A percentile compares a stretch with the other conserved stretches of the same genome.
These are phyloP conservation scores for Tachysurus fulvidraco DNA, from an alignment of 2,113 vertebrate genomes.

Conservation along the genomic window DNA sequence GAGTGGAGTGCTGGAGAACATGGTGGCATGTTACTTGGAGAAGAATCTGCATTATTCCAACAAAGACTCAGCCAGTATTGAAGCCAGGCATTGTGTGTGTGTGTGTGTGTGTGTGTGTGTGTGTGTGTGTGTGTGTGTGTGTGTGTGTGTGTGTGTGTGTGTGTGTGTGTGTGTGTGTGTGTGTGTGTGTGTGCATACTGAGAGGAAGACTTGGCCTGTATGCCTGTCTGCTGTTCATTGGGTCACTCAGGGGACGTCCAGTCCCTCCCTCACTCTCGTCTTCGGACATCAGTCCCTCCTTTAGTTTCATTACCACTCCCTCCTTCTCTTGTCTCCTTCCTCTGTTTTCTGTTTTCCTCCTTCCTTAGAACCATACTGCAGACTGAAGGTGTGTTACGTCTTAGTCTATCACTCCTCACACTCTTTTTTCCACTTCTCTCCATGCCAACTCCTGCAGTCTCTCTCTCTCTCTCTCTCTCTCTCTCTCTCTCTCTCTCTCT, in stretches of 20 bases:
- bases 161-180: slow-evolving; percentile 6
- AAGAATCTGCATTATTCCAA: neutral
- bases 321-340: slow-evolving; percentile 32
- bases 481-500: slow-evolving; percentile 14
- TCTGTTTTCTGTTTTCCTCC: slow-evolving; percentile 21
- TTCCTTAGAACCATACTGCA: neutral
- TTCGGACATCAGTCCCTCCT: slow-evolving; percentile 7
- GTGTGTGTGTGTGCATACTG: neutral
- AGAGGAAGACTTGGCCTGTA: slow-evolving; percentile 16
- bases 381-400: slow-evolving; percentile 18
- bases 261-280: neutral
- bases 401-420: neutral
- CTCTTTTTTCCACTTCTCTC: neutral
- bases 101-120: slow-evolving; percentile 2
- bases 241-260: slow-evolving; percentile 29
- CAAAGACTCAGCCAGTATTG: neutral
- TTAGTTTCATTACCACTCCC: slow-evolving; percentile 32
- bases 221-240: slow-evolving; percentile 22
- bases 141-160: slow-evolving; percentile 6
- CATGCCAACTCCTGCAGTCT: neutral
- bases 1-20: neutral
- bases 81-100: slow-evolving; percentile 4
- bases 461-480: slow-evolving; percentile 20
- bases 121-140: slow-evolving; percentile 13
- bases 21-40: neutral